Conservation (phyloP, 2,888 invertebrate species). For the Therioaphis trifolii region DNA sequence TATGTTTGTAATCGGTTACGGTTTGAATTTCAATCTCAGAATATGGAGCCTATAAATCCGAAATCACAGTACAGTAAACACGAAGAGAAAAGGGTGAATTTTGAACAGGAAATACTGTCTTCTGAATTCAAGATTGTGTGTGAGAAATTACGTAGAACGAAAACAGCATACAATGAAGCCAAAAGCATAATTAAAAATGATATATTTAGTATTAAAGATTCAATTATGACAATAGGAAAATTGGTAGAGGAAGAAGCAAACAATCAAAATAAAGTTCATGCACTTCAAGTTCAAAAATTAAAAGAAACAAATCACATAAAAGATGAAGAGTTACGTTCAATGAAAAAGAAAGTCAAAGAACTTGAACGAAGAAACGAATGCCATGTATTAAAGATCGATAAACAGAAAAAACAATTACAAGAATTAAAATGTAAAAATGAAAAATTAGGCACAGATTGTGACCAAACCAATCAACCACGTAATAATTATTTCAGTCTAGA, state of each 20-base stretch:
- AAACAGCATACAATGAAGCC: background rate
- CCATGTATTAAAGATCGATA: background rate
- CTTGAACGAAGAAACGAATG: background rate
- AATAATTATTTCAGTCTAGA: too few relatives aligned
- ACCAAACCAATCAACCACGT: too few relatives aligned
- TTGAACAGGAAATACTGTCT: background rate
- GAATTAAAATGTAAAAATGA: too few relatives aligned
- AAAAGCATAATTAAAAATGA: background rate
- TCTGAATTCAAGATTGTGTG: background rate
- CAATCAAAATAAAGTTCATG: background rate
- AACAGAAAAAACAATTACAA: constrained; percentile 2
- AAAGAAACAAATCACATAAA: background rate
- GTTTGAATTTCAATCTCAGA: too few relatives aligned
- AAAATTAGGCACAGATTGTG: too few relatives aligned
- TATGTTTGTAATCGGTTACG: background rate
- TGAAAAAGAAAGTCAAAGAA: background rate
- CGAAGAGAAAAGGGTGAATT: background rate
- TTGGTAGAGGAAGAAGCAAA: background rate
- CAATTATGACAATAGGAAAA: background rate
- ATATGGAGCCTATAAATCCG: too few relatives aligned
- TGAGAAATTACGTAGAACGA: background rate
- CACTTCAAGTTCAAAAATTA: background rate
- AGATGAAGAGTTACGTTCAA: background rate
- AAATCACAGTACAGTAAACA: too few relatives aligned
- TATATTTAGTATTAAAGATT: background rate